Evolutionary conservation across 1,140 invertebrate species (phyloP), one percentile per base, ranked within the genome.

Genomic region (Argopecten irradians): DNA sequence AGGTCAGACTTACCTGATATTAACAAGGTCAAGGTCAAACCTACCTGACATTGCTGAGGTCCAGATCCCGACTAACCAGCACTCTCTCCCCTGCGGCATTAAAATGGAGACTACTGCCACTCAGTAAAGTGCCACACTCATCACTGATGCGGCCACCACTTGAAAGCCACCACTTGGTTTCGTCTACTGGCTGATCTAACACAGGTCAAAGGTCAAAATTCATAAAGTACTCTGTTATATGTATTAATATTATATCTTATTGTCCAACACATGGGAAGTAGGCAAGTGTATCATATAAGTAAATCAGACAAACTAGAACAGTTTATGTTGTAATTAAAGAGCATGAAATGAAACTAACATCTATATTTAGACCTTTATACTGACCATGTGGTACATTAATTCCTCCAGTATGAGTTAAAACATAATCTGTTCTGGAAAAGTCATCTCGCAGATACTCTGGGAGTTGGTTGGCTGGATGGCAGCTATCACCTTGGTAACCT

Each of bases 11-110:
- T 91, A 96, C 95, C 94, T 95, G 34, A 94, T 95, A 88, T 92
- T 92, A 36, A 93, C 91, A 0, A 96, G 91, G 89, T 96, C 94
- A 3, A 96, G 5, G 32, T 43, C 0, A 39, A 86, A 86, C 92
- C 89, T 91, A 96, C 96, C 94, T 95, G 34, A 94, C 95, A 88
- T 92, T 92, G 35, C 93, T 91, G 0, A 96, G 91, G 89, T 96
- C 94, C 2, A 96, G 92, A 85, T 96, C 94, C 16, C 87, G 89
- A 0, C 95, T 95, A 16, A 93, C 92, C 0, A 96, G 92, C 35
- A 94, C 89, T 86, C 96, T 92, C 36, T 95, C 95, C 7, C 95
- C 96, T 28, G 93, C 91, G 28, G 92, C 91, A 46, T 91, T 92
- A 86, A 95, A 95, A 34, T 95, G 90, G 19, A 96, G 92, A 87